Base-by-base conservation (phyloP, 2,888 invertebrate species). In the Seira sanloemensis region DNA sequence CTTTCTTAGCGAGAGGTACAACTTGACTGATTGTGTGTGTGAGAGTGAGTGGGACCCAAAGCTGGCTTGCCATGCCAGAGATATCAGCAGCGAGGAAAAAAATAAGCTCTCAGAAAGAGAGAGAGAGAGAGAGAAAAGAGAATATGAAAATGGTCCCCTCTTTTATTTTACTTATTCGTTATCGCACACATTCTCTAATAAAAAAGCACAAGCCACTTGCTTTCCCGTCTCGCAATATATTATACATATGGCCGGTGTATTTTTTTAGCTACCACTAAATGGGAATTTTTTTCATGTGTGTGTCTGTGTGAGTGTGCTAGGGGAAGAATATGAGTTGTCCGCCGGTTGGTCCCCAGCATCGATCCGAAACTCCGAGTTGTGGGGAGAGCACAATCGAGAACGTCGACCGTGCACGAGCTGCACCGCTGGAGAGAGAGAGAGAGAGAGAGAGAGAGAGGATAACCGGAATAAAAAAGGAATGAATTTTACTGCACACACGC, bases 1-100 rank as follows among this genome's bases (percentile, higher is more conserved):
- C 23, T 65, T 65, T 65, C 65, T n/a, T 23, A 65, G 19, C 1
- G 18, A 65, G 23, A 65, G 23, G 75, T 75, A 75, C 81, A 82
- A 82, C 81, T 82, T 82, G 83, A 83, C 78, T 78, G 83, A 83
- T 77, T 77, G 77, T 83, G 83, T 83, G 83, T 78, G 78, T 21
- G 78, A 71, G 83, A 78, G 84, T 78, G 78, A 79, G 84, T 84
- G 79, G 65, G 54, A 68, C 66, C 69, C 46, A n/a, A 62, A 84
- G 78, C 50, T 76, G 84, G 75, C 76, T 82, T 72, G 76, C 76
- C 71, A 54, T 82, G 81, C 37, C 69, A 58, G 79, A 82, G 76
- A 82, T 82, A 82, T 82, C 69, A 80, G 18, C n/a, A 50, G 50
- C 12, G n/a, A 50, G 50, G 5, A 50, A 18, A 50, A 18, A 50